A percentile compares a stretch with the other conserved stretches of the same genome.
phyloP scores from a whole-genome alignment of 2,888 invertebrate species.

The Dione vanillae region DNA sequence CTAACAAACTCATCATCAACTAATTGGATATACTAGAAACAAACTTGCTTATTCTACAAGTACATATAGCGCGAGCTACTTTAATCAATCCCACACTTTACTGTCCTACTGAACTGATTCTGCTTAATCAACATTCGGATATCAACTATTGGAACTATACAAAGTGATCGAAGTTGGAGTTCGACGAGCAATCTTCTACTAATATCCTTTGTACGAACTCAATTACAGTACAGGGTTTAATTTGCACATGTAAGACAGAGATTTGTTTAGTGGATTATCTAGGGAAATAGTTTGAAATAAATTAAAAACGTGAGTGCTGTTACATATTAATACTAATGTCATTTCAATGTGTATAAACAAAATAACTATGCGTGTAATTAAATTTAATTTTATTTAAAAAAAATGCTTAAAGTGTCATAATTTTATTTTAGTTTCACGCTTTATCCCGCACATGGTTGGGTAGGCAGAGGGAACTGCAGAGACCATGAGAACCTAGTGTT shows the following conservation, averaged over 20 bases:
- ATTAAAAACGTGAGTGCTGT: neutral
- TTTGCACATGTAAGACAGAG: conserved; percentile 48
- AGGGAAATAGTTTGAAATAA: neutral
- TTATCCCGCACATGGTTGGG: too few relatives aligned
- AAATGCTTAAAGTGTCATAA: too few relatives aligned
- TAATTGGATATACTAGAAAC: neutral
- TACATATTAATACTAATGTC: too few relatives aligned
- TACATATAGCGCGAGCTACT: neutral
- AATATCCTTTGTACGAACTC: conserved; percentile 81
- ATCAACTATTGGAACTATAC: conserved; percentile 70
- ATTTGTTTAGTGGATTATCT: neutral
- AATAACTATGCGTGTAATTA: neutral
- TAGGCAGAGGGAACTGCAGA: too few relatives aligned
- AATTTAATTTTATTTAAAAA: too few relatives aligned
- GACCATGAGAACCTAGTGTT: too few relatives aligned
- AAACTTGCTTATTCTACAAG: neutral
- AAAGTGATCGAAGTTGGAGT: conserved; percentile 74
- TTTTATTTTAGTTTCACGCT: too few relatives aligned
- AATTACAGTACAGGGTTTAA: conserved; percentile 78
- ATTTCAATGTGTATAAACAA: neutral
- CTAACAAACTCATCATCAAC: neutral
- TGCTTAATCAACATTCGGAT: conserved; percentile 77
- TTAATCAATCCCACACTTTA: conserved; percentile 30
- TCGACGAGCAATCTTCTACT: conserved; percentile 81
- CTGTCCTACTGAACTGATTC: conserved; percentile 80